Base-by-base conservation (phyloP, 1,140 invertebrate species). In the Panulirus ornatus region DNA sequence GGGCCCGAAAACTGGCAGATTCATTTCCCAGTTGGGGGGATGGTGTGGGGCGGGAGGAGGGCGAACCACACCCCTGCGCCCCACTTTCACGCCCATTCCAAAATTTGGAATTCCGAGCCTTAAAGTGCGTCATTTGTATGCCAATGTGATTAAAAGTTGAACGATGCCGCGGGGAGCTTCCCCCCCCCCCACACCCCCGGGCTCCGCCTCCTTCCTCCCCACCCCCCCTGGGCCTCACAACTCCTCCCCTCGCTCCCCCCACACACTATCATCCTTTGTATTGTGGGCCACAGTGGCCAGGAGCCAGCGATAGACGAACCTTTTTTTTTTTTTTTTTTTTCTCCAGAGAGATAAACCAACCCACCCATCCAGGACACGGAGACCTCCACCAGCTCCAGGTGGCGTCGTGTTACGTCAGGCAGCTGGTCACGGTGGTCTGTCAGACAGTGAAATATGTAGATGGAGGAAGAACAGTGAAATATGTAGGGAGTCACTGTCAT, bases 121-220 rank as follows among this genome's bases (percentile, higher is more conserved):
- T n/a, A 58, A 38, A 34, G 58, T 79, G 58, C 51, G 86, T 82
- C 86, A 88, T 88, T 88, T 88, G 86, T 88, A 88, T 88, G 86
- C 86, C 86, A 88, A 88, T 88, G 86, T 88, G 82, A 88, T 88
- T 88, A 88, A 88, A 88, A 88, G 84, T 88, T 88, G 86, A 88
- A 88, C 86, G 75, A 88, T 88, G 86, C 86, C 73, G 75, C 54
- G 38, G 36, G n/a, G 70, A 42, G n/a, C 73, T 51, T 42, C 40
- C 79, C 44, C 36, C 73, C 16, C 73, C 73, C 30, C 16, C 70
- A 22, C 40, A 6, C 38, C 73, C 30, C 22, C 38, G n/a, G 3
- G 6, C 38, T 38, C 30, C 27, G 19, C 78, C 40, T 27, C 34
- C 44, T 22, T 27, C 34, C 44, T 11, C 16, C n/a, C 78, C 40